Conservation (phyloP, 64 coral and sea anemone genomes). For the Montipora efflorescens region DNA sequence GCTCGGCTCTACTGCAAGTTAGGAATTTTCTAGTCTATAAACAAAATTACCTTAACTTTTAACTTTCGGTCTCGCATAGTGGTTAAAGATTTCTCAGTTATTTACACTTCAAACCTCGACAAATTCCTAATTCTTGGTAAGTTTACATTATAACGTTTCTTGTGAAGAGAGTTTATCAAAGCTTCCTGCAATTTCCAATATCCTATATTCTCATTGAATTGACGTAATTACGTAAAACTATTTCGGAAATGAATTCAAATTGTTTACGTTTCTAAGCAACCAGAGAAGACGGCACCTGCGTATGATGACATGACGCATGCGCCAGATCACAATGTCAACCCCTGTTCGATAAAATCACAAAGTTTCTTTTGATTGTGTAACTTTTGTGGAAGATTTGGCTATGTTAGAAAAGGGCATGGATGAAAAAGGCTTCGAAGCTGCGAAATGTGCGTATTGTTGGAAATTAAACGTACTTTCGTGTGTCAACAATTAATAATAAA, state of each 20-base stretch:
- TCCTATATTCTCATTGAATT: neutral
- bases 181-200: neutral
- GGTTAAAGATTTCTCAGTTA: too few relatives aligned
- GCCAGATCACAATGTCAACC: neutral
- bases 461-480: conserved; percentile 25
- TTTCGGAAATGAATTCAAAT: neutral
- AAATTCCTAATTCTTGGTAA: too few relatives aligned
- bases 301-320: neutral
- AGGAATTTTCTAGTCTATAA: too few relatives aligned
- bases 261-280: conserved; percentile 14
- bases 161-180: neutral
- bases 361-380: neutral
- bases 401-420: neutral
- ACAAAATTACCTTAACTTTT: too few relatives aligned
- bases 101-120: too few relatives aligned
- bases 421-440: neutral
- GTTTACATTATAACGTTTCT: neutral
- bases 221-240: neutral
- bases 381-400: neutral
- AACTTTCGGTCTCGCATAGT: too few relatives aligned
- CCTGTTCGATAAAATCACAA: neutral
- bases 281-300: conserved; percentile 2
- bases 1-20: too few relatives aligned
- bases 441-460: neutral
- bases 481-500: conserved; percentile 55